phyloP scores from a whole-genome alignment of 2,888 invertebrate species.

The Rapana venosa region DNA sequence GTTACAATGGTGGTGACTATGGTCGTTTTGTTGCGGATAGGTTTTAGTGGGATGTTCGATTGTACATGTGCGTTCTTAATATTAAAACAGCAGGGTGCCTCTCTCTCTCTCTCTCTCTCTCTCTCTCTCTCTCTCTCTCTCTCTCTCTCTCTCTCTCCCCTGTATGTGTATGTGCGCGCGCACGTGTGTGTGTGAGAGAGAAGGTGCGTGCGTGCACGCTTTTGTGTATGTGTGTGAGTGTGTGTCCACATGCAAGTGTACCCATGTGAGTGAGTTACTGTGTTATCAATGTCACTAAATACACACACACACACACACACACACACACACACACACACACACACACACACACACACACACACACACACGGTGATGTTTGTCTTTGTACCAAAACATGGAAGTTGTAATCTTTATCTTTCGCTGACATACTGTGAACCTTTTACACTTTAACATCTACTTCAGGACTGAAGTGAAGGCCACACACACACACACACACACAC shows the following conservation, averaged over 20 bases:
- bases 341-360: slow-evolving; percentile 12
- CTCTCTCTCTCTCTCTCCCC: too few relatives aligned
- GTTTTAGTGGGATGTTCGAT: not conserved
- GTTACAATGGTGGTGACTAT: too few relatives aligned
- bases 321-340: slow-evolving; percentile 23
- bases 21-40: too few relatives aligned
- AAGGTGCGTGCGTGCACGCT: too few relatives aligned
- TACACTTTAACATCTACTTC: not conserved
- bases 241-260: not conserved
- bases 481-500: too few relatives aligned
- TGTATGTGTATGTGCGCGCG: not conserved
- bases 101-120: too few relatives aligned
- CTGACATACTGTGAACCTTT: not conserved
- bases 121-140: too few relatives aligned
- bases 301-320: not conserved
- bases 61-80: not conserved
- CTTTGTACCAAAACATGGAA: not conserved
- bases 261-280: not conserved
- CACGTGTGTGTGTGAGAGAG: not conserved
- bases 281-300: not conserved
- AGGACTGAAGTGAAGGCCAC: not conserved
- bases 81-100: not conserved
- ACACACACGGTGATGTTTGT: not conserved
- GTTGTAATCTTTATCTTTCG: not conserved
- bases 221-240: not conserved